Evolutionary conservation across 2,888 invertebrate genomes (phyloP), one percentile per base, ranked within the genome.

Genomic region (Tinea semifulvella): DNA sequence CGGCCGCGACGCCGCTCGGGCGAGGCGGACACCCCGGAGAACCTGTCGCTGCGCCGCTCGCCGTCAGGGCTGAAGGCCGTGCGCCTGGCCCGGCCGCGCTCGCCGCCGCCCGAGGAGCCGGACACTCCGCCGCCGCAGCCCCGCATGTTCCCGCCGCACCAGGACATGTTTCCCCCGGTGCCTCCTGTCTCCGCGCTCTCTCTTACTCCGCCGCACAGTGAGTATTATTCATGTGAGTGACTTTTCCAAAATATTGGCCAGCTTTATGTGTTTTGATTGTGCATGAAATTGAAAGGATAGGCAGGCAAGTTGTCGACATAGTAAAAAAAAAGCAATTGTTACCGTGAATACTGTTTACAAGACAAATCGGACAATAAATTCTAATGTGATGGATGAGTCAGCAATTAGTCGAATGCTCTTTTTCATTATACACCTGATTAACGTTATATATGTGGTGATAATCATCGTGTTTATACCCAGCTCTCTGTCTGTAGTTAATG

Each of bases 1-100:
- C 80, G 94, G 42, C 94, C 94, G 2, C 80, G 94, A 38, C 83
- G 94, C 51, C 85, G 94, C 59, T 93, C 93, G 0, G 92, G 93
- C 4, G 94, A 94, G 56, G 67, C 73, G 0, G 82, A 84, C 47
- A 70, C 72, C 1, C 69, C 81, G 1, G 86, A 87, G 60, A 87
- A 88, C 64, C 65, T 88, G 20, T 86, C 86, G 28, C 81, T 87
- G 73, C 83, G 85, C 50, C 85, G 83, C 49, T 80, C 73, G 10
- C 76, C 69, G 31, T 31, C 17, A 10, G 79, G 69, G 13, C 57
- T 67, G 52, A 74, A 79, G 51, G 71, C 79, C 2, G 79, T 80
- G 47, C 58, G 79, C 6, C 61, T 80, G 50, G 65, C 76, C 13
- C 57, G 72, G 50, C 71, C 73, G 7, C 68, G 77, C 18, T 70